These are phyloP conservation scores for Blastobasis adustella DNA, from an alignment of 2,888 invertebrate genomes.

Conservation along the genomic window DNA sequence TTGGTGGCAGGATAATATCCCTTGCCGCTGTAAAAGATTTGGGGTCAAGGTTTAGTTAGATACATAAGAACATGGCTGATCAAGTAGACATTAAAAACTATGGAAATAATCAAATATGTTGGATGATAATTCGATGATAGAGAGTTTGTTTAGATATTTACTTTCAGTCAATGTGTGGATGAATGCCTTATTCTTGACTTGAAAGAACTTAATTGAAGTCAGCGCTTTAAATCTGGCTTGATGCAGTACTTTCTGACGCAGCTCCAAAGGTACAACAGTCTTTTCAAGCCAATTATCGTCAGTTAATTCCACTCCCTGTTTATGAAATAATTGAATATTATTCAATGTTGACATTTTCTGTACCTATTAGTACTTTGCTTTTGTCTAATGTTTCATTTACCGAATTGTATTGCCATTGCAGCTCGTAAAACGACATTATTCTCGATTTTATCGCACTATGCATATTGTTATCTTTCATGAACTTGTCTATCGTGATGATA, in stretches of 20 bases:
- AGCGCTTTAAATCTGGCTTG: slow-evolving; percentile 65
- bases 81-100: no score
- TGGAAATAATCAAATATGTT: neutral
- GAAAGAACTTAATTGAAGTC: slow-evolving; percentile 61
- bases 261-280: slow-evolving; percentile 53
- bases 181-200: slow-evolving; percentile 65
- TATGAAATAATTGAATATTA: slow-evolving; percentile 6
- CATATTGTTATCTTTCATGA: slow-evolving; percentile 67
- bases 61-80: no score
- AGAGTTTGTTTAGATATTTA: slow-evolving; percentile 22
- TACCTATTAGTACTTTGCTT: neutral
- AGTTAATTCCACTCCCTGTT: slow-evolving; percentile 59
- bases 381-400: slow-evolving; percentile 25
- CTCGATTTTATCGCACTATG: slow-evolving; percentile 55
- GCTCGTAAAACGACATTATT: slow-evolving; percentile 65
- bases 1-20: slow-evolving; percentile 65
- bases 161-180: slow-evolving; percentile 65
- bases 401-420: slow-evolving; percentile 72
- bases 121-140: neutral
- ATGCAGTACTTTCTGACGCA: slow-evolving; percentile 62
- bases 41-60: no score
- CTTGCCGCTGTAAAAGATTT: slow-evolving; percentile 40
- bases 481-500: slow-evolving; percentile 62
- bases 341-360: neutral
- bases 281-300: slow-evolving; percentile 61